Evolutionary conservation across 2,113 vertebrate genomes (phyloP), one percentile per base, ranked within the genome.

Genomic region (Sphaerodactylus townsendi): DNA sequence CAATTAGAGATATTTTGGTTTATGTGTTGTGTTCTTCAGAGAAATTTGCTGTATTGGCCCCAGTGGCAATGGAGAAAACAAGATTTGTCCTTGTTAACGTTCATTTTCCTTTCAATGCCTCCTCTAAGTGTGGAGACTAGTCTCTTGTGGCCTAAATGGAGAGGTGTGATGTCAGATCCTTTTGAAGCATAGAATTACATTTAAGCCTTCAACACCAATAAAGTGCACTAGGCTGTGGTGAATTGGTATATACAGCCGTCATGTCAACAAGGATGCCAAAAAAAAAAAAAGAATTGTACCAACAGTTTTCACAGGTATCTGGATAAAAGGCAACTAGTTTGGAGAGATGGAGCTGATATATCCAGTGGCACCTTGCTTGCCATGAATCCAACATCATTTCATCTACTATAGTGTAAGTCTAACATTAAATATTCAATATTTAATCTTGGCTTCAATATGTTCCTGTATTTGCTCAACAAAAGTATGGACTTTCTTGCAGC

Each of bases 1-100:
- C 90, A 95, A 92, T 69, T 79, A 53, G 77, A 53, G 30, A 87
- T 46, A 25, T 86, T 85, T 84, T 78, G 28, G 81, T 90, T 85
- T 85, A 53, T 76, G 69, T 56, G 7, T 71, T 28, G 88, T 82
- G 88, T 46, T 19, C 35, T 14, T 87, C 53, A 69, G 50, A 70
- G 9, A 85, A 81, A 65, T 28, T 85, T 78, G 75, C 11, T 64
- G 25, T 37, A 85, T 73, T 90, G 77, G 79, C 84, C 0, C 0
- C 64, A 86, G 46, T 37, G 8, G 2, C 39, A 56, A 83, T 77
- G 41, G 53, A 25, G 65, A 30, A 85, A 92, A 84, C 41, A 13
- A 85, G 79, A 37, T 62, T 59, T 50, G 33, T 75, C 21, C 39
- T 13, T 25, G 50, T 85, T 23, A 21, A n/a, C 5, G 68, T 39